phyloP scores from a whole-genome alignment of 2,888 invertebrate species.

The Drosophila recens region DNA sequence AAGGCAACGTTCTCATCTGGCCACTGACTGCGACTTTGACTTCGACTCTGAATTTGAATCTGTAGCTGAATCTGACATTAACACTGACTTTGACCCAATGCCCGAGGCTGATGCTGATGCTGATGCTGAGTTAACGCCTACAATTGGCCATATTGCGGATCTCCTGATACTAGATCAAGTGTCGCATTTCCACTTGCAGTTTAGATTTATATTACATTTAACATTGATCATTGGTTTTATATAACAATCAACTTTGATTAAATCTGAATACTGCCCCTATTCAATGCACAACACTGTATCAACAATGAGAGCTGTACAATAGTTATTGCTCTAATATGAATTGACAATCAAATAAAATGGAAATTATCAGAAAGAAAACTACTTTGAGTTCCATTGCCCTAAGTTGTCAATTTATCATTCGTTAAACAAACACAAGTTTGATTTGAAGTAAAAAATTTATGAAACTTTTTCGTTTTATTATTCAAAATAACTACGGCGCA shows the following conservation, averaged over 20 bases:
- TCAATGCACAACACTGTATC: not conserved
- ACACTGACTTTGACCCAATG: constrained; percentile 68
- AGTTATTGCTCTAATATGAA: not conserved
- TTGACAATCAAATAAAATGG: not conserved
- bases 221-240: not conserved
- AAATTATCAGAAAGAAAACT: not conserved
- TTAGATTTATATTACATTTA: constrained; percentile 14
- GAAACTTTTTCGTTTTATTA: not conserved
- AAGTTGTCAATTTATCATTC: not conserved
- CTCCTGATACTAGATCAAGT: constrained; percentile 14
- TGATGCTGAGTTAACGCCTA: constrained; percentile 14
- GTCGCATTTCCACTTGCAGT: not conserved
- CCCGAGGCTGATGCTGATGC: constrained; percentile 48
- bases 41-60: constrained; percentile 18
- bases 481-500: not conserved
- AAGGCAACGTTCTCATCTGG: constrained; percentile 25
- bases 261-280: constrained; percentile 9
- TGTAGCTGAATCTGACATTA: constrained; percentile 4
- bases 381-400: not conserved
- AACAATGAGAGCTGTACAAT: not conserved
- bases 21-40: constrained; percentile 7
- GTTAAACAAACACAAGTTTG: not conserved
- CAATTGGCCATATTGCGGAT: not conserved
- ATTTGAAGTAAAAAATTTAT: not conserved
- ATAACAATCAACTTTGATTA: constrained; percentile 8